Percentiles rank a stretch among this genome's conserved stretches.
phyloP scores from a whole-genome alignment of 53 echinoderm and acorn worm genomes.

The Paelopatides confundens region DNA sequence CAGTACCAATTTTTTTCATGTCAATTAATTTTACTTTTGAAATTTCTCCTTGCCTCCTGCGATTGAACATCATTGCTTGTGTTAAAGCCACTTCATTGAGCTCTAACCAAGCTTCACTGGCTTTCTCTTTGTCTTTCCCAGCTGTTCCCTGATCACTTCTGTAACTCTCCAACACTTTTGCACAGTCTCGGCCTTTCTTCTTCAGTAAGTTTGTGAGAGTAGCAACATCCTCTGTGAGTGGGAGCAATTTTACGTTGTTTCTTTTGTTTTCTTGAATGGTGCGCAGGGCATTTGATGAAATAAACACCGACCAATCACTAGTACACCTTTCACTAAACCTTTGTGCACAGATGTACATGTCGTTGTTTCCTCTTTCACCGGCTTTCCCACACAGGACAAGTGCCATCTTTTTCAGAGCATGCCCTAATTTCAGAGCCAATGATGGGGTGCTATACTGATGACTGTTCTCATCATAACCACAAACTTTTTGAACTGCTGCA shows the following conservation, averaged over 20 bases:
- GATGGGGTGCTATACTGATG: conserved; percentile 57
- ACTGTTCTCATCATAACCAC: conserved; percentile 48
- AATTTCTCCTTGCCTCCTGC: conserved; percentile 59
- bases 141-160: not conserved
- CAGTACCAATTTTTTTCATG: conserved; percentile 20
- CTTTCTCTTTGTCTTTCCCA: not conserved
- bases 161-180: conserved; percentile 18
- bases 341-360: not conserved
- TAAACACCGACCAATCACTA: conserved; percentile 43
- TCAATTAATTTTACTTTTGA: conserved; percentile 60
- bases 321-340: not conserved
- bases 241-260: conserved; percentile 56
- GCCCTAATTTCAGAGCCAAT: conserved; percentile 68
- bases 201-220: conserved; percentile 34
- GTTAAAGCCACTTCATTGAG: conserved; percentile 58
- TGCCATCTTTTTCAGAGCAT: conserved; percentile 63
- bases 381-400: conserved; percentile 48
- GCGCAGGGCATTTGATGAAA: conserved; percentile 60
- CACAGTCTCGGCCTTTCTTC: conserved; percentile 34
- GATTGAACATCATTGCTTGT: conserved; percentile 56
- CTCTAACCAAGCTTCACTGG: conserved; percentile 53
- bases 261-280: conserved; percentile 37
- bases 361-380: conserved; percentile 48
- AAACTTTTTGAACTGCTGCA: conserved; percentile 65
- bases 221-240: conserved; percentile 62